Percentiles rank a stretch among this genome's conserved stretches.
phyloP scores from a whole-genome alignment of 1,140 invertebrate species.

The Coelopa frigida region DNA sequence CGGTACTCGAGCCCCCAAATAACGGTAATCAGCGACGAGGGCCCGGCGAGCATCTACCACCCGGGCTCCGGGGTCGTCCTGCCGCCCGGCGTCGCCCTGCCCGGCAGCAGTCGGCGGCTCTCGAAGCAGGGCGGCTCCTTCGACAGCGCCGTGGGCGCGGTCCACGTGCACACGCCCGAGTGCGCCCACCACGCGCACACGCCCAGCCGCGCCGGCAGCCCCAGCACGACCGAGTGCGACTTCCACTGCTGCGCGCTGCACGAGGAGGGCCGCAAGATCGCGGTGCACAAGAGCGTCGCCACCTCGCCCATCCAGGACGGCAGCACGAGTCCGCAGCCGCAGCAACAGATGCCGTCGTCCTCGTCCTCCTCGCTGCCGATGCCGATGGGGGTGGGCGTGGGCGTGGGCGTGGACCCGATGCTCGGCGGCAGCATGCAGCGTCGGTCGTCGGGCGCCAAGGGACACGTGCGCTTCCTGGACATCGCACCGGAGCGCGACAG shows the following conservation, averaged over 20 bases:
- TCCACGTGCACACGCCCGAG: slow-evolving; percentile 77
- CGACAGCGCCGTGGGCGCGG: slow-evolving; percentile 57
- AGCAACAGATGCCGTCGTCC: slow-evolving; percentile 59
- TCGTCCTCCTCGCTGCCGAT: slow-evolving; percentile 46
- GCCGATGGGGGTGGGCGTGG: slow-evolving; percentile 41
- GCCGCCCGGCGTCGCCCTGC: slow-evolving; percentile 41
- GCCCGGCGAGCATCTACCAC: slow-evolving; percentile 50
- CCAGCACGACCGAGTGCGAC: slow-evolving; percentile 70
- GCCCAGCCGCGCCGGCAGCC: slow-evolving; percentile 49
- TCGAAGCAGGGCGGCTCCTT: slow-evolving; percentile 64
- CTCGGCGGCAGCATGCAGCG: slow-evolving; percentile 48
- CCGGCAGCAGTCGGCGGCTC: slow-evolving; percentile 49
- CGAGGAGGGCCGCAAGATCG: slow-evolving; percentile 82
- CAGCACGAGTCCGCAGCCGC: slow-evolving; percentile 57
- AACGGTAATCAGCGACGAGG: slow-evolving; percentile 85
- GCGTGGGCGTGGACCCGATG: slow-evolving; percentile 39
- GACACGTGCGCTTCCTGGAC: slow-evolving; percentile 69
- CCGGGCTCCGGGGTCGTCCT: slow-evolving; percentile 39
- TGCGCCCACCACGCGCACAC: slow-evolving; percentile 69
- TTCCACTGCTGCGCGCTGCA: slow-evolving; percentile 91
- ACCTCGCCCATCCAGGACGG: slow-evolving; percentile 85
- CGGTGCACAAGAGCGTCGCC: slow-evolving; percentile 82
- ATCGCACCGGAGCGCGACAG: slow-evolving; percentile 68
- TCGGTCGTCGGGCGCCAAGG: slow-evolving; percentile 51
- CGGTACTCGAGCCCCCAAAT: slow-evolving; percentile 71